Base-by-base conservation (phyloP, 2,113 vertebrate species). In the Corydoras sp. region DNA sequence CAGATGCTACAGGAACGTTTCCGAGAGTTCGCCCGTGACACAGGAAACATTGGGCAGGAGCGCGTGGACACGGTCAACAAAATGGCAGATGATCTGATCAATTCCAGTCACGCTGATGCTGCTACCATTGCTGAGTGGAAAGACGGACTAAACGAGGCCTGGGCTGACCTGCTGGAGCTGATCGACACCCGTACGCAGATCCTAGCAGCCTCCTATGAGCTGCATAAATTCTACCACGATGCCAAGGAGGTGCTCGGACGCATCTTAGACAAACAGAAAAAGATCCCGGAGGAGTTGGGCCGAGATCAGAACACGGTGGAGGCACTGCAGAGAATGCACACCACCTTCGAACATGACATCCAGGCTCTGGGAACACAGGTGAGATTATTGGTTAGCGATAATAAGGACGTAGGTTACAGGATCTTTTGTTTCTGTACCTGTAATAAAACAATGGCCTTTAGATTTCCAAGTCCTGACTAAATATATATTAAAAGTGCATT, bases 1-100 rank as follows among this genome's bases (percentile, higher is more conserved):
- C 88, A 98, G 96, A 98, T 98, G 96, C 81, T 98, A 9, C 95
- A 98, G 85, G 96, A 98, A 69, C 90, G 96, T 4, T 98, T 98
- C 91, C 86, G 94, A 9, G 96, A 98, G 65, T 98, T 98, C 2
- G 94, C 96, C 4, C 91, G 96, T 0, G 96, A 98, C 86, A 98
- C 96, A 0, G 95, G 95, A 2, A 95, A 92, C 84, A 98, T 98
- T 1, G 95, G 96, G 0, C 95, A 98, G 88, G 96, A 98, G 75
- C 93, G 95, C 0, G 96, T 97, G 49, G 96, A 98, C 1, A 85
- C 84, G 0, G 95, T 98, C 5, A 98, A 98, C 85, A 91, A 92
- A 32, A 93, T 94, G 92, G 96, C 96, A 0, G 95, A 98, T 0
- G 92, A 95, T 0, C 91, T 98, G 69, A 98, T 98, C 83, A 97